Evolutionary conservation across 1,140 invertebrate genomes (phyloP), one percentile per base, ranked within the genome.

Genomic region (Cecropterus lyciades): DNA sequence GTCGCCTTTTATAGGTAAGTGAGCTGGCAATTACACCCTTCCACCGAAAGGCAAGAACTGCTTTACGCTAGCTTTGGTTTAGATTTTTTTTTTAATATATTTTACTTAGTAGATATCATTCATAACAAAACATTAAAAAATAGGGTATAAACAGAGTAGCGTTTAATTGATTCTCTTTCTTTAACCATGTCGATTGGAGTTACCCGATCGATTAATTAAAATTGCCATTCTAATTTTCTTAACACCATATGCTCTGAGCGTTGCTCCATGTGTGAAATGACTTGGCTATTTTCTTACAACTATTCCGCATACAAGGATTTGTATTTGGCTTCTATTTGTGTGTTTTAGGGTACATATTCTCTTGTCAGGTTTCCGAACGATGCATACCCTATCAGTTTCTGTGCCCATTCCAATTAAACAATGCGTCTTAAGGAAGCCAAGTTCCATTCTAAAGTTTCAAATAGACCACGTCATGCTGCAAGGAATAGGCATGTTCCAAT

Each of bases 401-500:
- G 75, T 77, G 74, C 76, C 75, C 65, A 76, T 82, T 78, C 69
- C 65, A 84, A 84, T 86, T 83, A 85, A 82, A 81, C 77, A 82
- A 82, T 70, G 65, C 40, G 76, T 84, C 78, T 82, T 85, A 65
- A 80, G 75, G 72, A 82, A 79, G 70, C 71, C 69, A 68, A 70
- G 64, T 69, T 30, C 56, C 17, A 79, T 81, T 81, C 62, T 59
- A 51, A 69, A 82, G 67, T 82, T 73, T 69, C 59, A 69, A 77
- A 79, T 74, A 68, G 60, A 70, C 75, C 73, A 16, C 66, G 70
- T 72, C 81, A 80, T 77, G 71, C 70, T 78, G 72, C 70, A 65
- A 75, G 74, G 80, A 85, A 69, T 76, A 65, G 77, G 80, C 79
- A 82, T 73, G 65, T 85, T 81, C 75, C 56, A 77, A 84, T 79